Base-by-base conservation (phyloP, 1,140 invertebrate genomes). In the Sycobia sp. region DNA sequence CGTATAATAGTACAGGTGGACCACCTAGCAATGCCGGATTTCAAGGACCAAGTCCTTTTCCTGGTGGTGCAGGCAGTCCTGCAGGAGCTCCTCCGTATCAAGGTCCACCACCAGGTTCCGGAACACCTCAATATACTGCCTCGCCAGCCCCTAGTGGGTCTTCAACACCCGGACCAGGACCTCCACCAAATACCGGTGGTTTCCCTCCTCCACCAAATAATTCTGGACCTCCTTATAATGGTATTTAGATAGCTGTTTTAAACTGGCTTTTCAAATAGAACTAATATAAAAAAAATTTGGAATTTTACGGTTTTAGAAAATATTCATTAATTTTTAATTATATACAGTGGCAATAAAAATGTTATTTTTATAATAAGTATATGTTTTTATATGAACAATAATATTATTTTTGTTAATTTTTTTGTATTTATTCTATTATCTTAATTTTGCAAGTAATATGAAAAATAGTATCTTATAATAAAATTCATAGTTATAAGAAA, bases 131-230 rank as follows among this genome's bases (percentile, higher is more conserved):
- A 71, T 90, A 90, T 74, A 90, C 87, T 63, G 88, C 89, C 23
- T 90, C 89, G 27, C 89, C 89, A 44, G 89, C 89, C 50, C 89
- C 89, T 3, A 89, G 88, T 25, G 89, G 89, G n/a, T 89, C 89
- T 38, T 90, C 89, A 14, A 90, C 89, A 29, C 89, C 89, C 4
- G 88, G 88, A 38, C 88, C 88, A 16, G 84, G 84, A 58, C 86
- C 84, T 41, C 83, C 79, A 55, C 86, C 85, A 23, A 86, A 85
- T 72, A 83, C 84, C 67, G 81, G 82, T 51, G 85, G 86, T 27
- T 86, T 88, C 72, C 86, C 86, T 50, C 87, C 86, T 38, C 87
- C 88, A 10, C 84, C 86, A 14, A 86, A 87, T 67, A 86, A 85
- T 59, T 79, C 80, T 13, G 84, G 84, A 0, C 87, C 86, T 13